Percentiles rank a stretch among this genome's conserved stretches.
These are phyloP conservation scores for Mechanitis mazaeus DNA, from an alignment of 2,888 invertebrate genomes.

Conservation along the genomic window DNA sequence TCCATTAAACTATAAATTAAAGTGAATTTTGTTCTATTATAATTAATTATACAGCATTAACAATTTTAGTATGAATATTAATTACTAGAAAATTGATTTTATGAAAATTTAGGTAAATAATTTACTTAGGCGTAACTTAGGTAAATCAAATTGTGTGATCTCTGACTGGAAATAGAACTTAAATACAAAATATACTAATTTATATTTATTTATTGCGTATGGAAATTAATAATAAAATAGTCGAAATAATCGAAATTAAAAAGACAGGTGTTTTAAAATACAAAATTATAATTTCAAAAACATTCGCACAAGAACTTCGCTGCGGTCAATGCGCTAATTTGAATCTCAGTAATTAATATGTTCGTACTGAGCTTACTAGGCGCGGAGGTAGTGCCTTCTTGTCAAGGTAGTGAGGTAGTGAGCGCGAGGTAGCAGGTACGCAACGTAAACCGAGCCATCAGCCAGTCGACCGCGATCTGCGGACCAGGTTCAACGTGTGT, in stretches of 20 bases:
- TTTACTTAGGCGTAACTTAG: too few relatives aligned
- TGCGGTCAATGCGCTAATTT: conserved; percentile 57
- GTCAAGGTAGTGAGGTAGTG: conserved; percentile 24
- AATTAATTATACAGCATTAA: too few relatives aligned
- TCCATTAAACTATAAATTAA: too few relatives aligned
- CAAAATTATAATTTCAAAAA: conserved; percentile 41
- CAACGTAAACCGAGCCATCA: conserved; percentile 30
- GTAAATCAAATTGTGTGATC: too few relatives aligned
- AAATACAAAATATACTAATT: too few relatives aligned
- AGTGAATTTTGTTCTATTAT: too few relatives aligned
- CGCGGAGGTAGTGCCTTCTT: conserved; percentile 33
- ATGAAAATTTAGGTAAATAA: too few relatives aligned
- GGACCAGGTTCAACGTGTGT: conserved; percentile 34
- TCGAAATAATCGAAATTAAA: conserved; percentile 7
- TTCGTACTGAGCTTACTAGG: conserved; percentile 42
- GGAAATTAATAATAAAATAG: conserved; percentile 4
- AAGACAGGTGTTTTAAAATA: conserved; percentile 30
- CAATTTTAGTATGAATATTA: too few relatives aligned
- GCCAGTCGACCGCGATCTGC: conserved; percentile 56
- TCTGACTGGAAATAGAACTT: too few relatives aligned
- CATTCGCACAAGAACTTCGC: conserved; percentile 48
- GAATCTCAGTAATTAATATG: conserved; percentile 65
- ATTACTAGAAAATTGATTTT: too few relatives aligned
- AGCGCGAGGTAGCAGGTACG: conserved; percentile 28
- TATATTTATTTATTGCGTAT: too few relatives aligned